These are phyloP conservation scores for Plutomurus gul DNA, from an alignment of 1,140 invertebrate genomes.

Conservation along the genomic window DNA sequence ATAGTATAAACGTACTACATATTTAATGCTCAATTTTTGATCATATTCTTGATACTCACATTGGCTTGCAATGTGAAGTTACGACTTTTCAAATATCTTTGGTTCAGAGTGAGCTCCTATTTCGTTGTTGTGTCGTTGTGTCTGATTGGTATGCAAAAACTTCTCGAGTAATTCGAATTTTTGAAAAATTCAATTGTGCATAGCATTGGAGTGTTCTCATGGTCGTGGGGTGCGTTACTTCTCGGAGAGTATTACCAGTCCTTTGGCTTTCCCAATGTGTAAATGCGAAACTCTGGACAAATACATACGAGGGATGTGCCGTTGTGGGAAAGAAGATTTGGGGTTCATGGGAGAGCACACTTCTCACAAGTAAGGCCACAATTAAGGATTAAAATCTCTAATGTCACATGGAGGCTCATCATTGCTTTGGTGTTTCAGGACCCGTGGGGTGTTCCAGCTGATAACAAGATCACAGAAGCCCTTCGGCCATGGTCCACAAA, in stretches of 20 bases:
- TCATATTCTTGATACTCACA: no score
- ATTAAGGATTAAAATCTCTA: not conserved
- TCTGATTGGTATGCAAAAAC: no score
- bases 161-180: no score
- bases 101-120: no score
- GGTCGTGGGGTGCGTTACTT: constrained; percentile 33
- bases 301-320: constrained; percentile 33
- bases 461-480: constrained; percentile 15
- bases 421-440: no score
- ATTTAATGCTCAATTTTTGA: no score
- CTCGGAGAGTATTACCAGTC: constrained; percentile 31
- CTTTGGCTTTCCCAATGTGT: constrained; percentile 44
- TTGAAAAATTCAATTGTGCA: no score
- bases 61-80: no score
- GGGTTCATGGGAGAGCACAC: constrained; percentile 45
- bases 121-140: no score
- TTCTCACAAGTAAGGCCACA: constrained; percentile 19
- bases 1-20: no score
- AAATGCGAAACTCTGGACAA: constrained; percentile 35
- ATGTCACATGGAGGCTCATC: no score
- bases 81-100: no score
- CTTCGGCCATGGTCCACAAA: constrained; percentile 26
- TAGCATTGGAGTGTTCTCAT: constrained; percentile 3
- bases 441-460: not conserved
- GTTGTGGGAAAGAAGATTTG: constrained; percentile 15